Evolutionary conservation across 2,888 invertebrate species (phyloP).

Genomic region (Heliconius aoede): DNA sequence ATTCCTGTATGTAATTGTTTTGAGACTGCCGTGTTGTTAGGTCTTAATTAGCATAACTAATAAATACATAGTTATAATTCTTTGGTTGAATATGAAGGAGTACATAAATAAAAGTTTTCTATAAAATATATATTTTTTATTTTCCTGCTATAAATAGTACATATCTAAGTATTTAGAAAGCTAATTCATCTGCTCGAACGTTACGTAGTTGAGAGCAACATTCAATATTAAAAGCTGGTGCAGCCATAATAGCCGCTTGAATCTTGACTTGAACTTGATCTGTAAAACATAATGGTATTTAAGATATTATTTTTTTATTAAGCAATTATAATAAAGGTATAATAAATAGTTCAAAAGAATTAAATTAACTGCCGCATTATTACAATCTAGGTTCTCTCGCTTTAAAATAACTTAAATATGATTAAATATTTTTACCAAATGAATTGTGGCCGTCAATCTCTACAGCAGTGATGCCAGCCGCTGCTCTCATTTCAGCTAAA

Average conservation of each 20-base stretch:
- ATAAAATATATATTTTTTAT: constrained; percentile 57
- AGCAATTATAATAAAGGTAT: background rate
- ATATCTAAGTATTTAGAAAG: background rate
- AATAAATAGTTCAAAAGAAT: background rate
- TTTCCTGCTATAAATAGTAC: constrained; percentile 50
- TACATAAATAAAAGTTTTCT: constrained; percentile 79
- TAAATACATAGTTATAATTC: constrained; percentile 78
- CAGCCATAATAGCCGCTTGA: constrained; percentile 72
- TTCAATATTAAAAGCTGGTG: constrained; percentile 69
- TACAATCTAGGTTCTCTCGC: background rate
- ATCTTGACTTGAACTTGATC: constrained; percentile 71
- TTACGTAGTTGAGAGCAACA: constrained; percentile 60
- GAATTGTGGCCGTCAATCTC: constrained; percentile 63
- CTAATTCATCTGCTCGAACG: constrained; percentile 59
- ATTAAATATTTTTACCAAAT: constrained; percentile 56
- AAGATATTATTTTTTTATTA: background rate
- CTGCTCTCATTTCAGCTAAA: constrained; percentile 71
- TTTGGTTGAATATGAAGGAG: constrained; percentile 74
- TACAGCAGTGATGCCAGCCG: constrained; percentile 71
- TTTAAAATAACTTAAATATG: background rate
- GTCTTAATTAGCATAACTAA: constrained; percentile 80
- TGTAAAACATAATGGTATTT: constrained; percentile 49
- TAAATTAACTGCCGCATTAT: background rate
- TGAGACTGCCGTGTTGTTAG: constrained; percentile 83
- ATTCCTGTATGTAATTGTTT: constrained; percentile 78